phyloP scores from a whole-genome alignment of 2,113 vertebrate genomes.

The Sporophila hypoxantha region DNA sequence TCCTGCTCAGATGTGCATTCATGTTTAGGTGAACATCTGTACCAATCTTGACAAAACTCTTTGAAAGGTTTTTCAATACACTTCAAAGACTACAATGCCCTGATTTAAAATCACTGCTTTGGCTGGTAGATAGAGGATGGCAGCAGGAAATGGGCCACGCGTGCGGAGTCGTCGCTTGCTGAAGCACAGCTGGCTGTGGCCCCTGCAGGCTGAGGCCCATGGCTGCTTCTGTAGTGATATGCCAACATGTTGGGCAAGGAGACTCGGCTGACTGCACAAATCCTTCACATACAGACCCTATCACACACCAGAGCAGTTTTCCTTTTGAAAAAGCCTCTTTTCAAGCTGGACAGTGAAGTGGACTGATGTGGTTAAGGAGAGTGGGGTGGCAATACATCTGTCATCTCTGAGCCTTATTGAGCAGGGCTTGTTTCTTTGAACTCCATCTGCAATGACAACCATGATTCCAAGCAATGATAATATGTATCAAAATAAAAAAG shows the following conservation, averaged over 20 bases:
- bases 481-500: background rate
- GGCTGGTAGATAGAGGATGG: background rate
- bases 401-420: background rate
- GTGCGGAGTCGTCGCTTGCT: background rate
- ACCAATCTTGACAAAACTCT: background rate
- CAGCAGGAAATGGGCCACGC: rapidly evolving
- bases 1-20: background rate
- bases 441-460: background rate
- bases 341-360: background rate
- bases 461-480: background rate
- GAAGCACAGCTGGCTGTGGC: background rate
- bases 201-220: rapidly evolving
- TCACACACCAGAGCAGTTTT: background rate
- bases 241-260: background rate
- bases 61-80: background rate
- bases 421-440: background rate
- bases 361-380: background rate
- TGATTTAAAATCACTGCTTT: background rate
- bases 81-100: background rate
- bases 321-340: background rate
- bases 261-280: background rate
- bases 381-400: background rate
- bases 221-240: background rate
- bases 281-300: background rate
- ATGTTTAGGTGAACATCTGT: background rate